Conservation (phyloP, 2,113 vertebrate genomes). For the Hippocampus abdominalis region DNA sequence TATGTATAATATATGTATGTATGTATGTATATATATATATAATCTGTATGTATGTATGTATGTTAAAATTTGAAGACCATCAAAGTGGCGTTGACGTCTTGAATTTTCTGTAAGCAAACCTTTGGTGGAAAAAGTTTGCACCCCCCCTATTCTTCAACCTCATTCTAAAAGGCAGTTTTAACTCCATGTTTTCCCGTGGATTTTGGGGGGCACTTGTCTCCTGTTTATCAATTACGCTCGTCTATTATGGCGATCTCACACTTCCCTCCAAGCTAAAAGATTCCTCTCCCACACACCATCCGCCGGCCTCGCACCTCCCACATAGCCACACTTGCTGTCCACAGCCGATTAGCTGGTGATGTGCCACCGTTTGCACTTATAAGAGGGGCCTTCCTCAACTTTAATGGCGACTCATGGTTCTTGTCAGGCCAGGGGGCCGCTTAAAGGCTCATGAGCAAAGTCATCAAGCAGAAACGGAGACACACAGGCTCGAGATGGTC, state of each 20-base stretch:
- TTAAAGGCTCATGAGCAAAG: slow-evolving; percentile 52
- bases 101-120: background rate
- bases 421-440: slow-evolving; percentile 46
- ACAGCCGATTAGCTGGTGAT: slow-evolving; percentile 57
- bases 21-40: too few species aligned
- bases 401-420: slow-evolving; percentile 54
- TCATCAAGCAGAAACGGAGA: slow-evolving; percentile 58
- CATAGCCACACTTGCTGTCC: slow-evolving; percentile 68
- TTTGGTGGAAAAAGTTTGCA: background rate
- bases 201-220: slow-evolving; percentile 3
- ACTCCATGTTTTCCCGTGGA: background rate
- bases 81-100: slow-evolving; percentile 18
- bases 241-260: slow-evolving; percentile 67
- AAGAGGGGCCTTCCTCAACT: slow-evolving; percentile 57
- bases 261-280: slow-evolving; percentile 65
- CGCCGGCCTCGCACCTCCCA: slow-evolving; percentile 70
- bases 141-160: background rate
- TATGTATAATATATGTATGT: too few species aligned
- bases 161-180: background rate
- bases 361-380: slow-evolving; percentile 68
- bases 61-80: slow-evolving; percentile 25
- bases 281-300: slow-evolving; percentile 73
- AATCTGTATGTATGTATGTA: slow-evolving; percentile 24
- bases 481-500: slow-evolving; percentile 46
- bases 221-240: slow-evolving; percentile 69